phyloP scores from a whole-genome alignment of 2,888 invertebrate species.

The Coecobrya sp. region DNA sequence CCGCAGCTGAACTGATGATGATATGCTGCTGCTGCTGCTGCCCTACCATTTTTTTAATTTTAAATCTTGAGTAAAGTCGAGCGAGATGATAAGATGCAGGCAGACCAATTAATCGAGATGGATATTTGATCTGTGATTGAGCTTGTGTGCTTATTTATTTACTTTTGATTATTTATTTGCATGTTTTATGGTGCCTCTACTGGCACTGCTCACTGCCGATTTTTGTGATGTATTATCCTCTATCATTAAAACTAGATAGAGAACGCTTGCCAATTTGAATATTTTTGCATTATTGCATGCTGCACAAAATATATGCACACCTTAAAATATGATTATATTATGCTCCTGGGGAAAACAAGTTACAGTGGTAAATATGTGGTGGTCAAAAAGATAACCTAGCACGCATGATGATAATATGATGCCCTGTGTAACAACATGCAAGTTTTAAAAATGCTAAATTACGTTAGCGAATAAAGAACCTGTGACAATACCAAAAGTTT shows the following conservation, averaged over 20 bases:
- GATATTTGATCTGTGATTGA: constrained; percentile 52
- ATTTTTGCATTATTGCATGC: not conserved
- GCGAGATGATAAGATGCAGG: not conserved
- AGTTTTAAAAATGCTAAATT: too few species aligned
- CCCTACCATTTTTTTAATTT: not conserved
- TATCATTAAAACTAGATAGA: not conserved
- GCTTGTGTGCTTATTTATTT: constrained; percentile 39
- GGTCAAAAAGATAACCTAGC: not conserved
- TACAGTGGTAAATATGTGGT: too few species aligned
- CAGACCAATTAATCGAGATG: constrained; percentile 7
- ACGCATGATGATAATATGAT: too few species aligned
- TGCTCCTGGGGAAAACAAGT: constrained; percentile 20
- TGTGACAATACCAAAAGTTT: too few species aligned
- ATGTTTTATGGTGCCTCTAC: not conserved
- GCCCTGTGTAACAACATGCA: too few species aligned
- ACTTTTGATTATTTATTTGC: constrained; percentile 21
- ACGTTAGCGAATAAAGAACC: too few species aligned
- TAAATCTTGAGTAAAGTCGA: constrained; percentile 2
- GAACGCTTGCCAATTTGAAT: constrained; percentile 8
- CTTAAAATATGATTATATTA: not conserved
- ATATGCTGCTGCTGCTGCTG: not conserved
- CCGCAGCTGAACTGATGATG: not conserved
- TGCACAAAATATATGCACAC: not conserved
- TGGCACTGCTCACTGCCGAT: not conserved
- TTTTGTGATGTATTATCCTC: too few species aligned